phyloP scores from a whole-genome alignment of 2,797 vertebrate species.

The Pelochelys cantorii region DNA sequence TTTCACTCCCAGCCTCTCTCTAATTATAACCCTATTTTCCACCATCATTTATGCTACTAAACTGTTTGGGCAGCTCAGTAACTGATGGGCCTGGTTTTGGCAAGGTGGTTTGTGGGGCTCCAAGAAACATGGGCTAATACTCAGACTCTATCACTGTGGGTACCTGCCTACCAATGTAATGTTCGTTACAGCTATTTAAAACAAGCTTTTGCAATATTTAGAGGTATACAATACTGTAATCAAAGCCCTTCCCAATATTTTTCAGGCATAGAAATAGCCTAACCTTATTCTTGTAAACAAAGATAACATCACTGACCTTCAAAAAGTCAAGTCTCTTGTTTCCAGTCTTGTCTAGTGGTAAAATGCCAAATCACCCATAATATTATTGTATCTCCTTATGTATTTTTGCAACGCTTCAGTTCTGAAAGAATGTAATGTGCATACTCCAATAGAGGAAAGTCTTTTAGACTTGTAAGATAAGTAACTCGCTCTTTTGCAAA shows the following conservation, averaged over 20 bases:
- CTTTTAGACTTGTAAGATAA: background rate
- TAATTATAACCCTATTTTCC: background rate
- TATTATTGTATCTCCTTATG: slow-evolving; percentile 5
- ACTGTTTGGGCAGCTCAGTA: background rate
- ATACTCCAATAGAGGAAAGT: background rate
- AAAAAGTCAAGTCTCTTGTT: slow-evolving; percentile 52
- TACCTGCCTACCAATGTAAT: background rate
- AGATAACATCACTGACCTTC: slow-evolving; percentile 54
- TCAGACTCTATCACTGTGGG: background rate
- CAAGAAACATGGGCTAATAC: background rate
- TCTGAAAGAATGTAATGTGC: background rate
- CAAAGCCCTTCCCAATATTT: slow-evolving; percentile 26
- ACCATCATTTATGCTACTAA: background rate
- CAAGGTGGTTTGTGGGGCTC: rapidly evolving
- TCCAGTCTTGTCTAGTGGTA: background rate
- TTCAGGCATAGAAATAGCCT: background rate
- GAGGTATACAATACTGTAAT: slow-evolving; percentile 1
- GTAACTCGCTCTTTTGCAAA: background rate
- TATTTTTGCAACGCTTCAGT: background rate
- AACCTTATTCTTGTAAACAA: slow-evolving; percentile 5
- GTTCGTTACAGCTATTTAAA: background rate
- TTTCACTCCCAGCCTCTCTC: background rate
- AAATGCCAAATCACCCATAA: slow-evolving; percentile 17
- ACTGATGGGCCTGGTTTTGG: background rate
- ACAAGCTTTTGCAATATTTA: slow-evolving; percentile 2